Base-by-base conservation (phyloP, 2,888 invertebrate genomes). In the Scaptodrosophila latifasciaeformis region DNA sequence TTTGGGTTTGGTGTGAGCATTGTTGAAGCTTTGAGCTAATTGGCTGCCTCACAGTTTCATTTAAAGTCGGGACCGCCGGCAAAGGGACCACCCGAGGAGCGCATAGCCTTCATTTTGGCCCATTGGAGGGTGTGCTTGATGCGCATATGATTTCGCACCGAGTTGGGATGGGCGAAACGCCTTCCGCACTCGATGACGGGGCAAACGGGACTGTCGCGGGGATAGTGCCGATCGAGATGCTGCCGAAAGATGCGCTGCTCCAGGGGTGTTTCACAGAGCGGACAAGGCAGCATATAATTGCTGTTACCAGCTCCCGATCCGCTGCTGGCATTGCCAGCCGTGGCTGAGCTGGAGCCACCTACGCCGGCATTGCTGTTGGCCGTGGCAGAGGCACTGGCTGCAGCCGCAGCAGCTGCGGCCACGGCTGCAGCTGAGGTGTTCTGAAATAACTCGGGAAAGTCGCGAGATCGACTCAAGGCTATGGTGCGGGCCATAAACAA, bases 141-240 rank as follows among this genome's bases (percentile, higher is more conserved):
- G 74, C 94, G 89, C 94, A 94, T 94, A 87, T 94, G 94, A 88
- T 94, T 94, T 78, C 94, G 90, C 69, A 94, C 94, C 54, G 94
- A 94, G 88, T 94, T 94, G 61, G 94, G 94, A 87, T 94, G 94
- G 60, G 92, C 90, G 86, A 94, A 94, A 70, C 89, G 89, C 63
- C 92, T 90, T 49, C 91, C 91, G 86, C 94, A 94, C 65, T 90
- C 88, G 54, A 90, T 87, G 50, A 94, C 94, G 34, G 94, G 94
- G 87, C 94, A 95, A 65, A 91, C 90, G 65, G 92, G 92, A 84
- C 93, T 93, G 88, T 94, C 94, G 79, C 93, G 90, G 60, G 94
- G 94, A 88, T 94, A 94, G 88, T 94, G 94, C 70, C 92, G 90
- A 84, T 92, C 93, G 78, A 94, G 89, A 87, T 94, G 94, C 48